phyloP scores from a whole-genome alignment of 1,140 invertebrate species.

The Orchesella cincta region DNA sequence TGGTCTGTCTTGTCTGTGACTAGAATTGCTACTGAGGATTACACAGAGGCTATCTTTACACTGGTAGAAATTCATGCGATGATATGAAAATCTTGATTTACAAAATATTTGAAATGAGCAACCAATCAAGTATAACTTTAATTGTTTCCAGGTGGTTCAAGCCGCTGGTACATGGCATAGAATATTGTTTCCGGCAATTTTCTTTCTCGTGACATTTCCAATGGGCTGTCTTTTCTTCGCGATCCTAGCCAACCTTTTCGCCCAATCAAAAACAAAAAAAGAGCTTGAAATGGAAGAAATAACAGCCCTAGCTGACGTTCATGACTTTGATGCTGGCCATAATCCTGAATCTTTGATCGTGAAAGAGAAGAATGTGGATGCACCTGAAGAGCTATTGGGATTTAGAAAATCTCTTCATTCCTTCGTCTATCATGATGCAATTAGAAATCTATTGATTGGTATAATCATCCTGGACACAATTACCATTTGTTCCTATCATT shows the following conservation, averaged over 20 bases:
- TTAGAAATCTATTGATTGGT: neutral
- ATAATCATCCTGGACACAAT: neutral
- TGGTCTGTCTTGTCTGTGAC: slow-evolving; percentile 75
- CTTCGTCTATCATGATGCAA: neutral
- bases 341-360: neutral
- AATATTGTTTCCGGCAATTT: neutral
- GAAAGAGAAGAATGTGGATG: neutral
- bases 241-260: neutral
- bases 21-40: slow-evolving; percentile 1
- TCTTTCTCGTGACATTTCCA: slow-evolving; percentile 5
- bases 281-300: neutral
- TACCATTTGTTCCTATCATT: neutral
- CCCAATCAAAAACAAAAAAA: neutral
- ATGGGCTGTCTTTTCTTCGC: slow-evolving; percentile 22
- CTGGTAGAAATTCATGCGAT: neutral
- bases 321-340: neutral
- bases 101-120: neutral
- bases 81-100: neutral
- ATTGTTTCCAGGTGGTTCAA: neutral
- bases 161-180: neutral
- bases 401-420: neutral
- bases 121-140: too few species aligned
- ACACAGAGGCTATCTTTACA: neutral
- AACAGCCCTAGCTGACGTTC: neutral
- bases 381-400: neutral